Percentiles rank a stretch among this genome's conserved stretches.
These are phyloP conservation scores for Todiramphus chloris DNA, from an alignment of 2,113 vertebrate species.

Conservation along the genomic window DNA sequence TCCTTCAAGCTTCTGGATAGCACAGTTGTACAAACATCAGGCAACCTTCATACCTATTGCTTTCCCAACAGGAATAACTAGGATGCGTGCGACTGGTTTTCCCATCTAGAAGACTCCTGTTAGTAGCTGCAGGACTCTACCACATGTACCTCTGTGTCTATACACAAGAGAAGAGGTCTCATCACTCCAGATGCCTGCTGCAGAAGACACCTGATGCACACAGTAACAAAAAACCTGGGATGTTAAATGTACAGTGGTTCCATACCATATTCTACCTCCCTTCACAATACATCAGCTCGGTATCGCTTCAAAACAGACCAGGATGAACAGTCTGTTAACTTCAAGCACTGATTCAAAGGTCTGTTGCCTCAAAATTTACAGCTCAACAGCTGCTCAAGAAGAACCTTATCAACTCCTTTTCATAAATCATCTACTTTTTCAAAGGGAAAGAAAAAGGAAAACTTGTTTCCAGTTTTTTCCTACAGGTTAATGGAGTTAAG, in stretches of 20 bases:
- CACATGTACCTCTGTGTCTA: accelerated
- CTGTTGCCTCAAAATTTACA: slow-evolving; percentile 43
- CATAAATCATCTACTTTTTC: background rate
- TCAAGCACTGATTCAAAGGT: background rate
- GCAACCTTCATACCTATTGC: background rate
- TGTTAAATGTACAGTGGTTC: background rate
- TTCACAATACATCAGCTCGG: background rate
- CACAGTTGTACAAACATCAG: background rate
- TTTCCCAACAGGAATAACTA: background rate
- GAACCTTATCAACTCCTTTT: background rate
- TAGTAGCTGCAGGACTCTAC: background rate
- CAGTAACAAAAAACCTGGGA: background rate
- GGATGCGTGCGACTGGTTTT: background rate
- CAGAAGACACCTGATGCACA: background rate
- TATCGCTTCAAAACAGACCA: background rate
- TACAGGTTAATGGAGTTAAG: background rate
- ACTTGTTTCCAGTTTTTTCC: slow-evolving; percentile 35
- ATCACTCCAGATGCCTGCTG: background rate
- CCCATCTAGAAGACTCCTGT: background rate
- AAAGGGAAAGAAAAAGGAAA: background rate
- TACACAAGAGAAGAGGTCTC: background rate
- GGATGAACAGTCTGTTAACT: background rate
- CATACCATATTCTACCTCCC: background rate
- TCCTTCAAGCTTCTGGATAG: background rate
- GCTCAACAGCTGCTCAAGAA: slow-evolving; percentile 19